A percentile compares a stretch with the other conserved stretches of the same genome.
Evolutionary conservation across 1,140 invertebrate genomes (phyloP).

Genomic region (Drosophila tani): DNA sequence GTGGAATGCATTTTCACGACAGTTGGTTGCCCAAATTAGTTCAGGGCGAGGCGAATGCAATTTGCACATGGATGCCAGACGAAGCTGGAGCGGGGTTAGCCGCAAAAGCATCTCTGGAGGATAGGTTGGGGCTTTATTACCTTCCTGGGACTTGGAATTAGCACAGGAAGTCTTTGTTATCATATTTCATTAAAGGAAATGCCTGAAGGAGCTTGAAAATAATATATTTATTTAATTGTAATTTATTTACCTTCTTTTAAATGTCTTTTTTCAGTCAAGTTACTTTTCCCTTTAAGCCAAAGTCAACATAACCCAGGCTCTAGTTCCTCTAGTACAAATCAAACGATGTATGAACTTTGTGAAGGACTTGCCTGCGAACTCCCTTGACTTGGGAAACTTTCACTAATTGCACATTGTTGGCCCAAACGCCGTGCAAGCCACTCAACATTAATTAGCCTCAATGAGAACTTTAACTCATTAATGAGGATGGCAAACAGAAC

Average conservation of each 20-base stretch:
- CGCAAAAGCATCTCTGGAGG: constrained; percentile 36
- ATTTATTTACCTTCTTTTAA: neutral
- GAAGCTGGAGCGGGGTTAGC: neutral
- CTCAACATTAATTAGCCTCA: constrained; percentile 75
- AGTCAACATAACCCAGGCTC: constrained; percentile 2
- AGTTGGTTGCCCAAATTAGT: constrained; percentile 65
- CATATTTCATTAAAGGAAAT: neutral
- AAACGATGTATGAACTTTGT: constrained; percentile 18
- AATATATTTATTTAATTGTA: neutral
- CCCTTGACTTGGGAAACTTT: constrained; percentile 51
- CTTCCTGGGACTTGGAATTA: neutral
- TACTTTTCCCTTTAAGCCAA: neutral
- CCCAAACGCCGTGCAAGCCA: constrained; percentile 48
- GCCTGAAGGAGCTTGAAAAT: neutral
- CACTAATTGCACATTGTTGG: constrained; percentile 71
- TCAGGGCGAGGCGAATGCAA: constrained; percentile 47
- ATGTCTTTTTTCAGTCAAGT: neutral
- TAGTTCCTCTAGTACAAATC: constrained; percentile 1
- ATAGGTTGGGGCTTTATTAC: neutral
- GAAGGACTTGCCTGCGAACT: constrained; percentile 14
- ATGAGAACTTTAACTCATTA: constrained; percentile 77
- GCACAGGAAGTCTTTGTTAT: neutral
- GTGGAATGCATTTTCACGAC: constrained; percentile 58
- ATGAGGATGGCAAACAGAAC: constrained; percentile 69
- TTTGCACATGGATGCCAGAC: constrained; percentile 30